A percentile compares a stretch with the other conserved stretches of the same genome.
phyloP scores from a whole-genome alignment of 2,797 vertebrate species.

The Ambastaia sidthimunki region DNA sequence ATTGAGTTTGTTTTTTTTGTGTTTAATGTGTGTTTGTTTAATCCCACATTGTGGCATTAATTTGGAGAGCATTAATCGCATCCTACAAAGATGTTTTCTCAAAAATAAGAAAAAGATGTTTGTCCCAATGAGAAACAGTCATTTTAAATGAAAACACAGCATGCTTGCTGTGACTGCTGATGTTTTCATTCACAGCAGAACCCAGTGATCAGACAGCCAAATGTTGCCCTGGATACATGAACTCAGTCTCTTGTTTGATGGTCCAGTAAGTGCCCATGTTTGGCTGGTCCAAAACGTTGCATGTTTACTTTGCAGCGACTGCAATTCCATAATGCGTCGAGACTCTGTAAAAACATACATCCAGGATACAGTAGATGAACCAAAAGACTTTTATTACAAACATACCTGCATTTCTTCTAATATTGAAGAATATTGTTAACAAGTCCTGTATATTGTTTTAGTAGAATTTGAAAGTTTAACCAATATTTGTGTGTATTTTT shows the following conservation, averaged over 20 bases:
- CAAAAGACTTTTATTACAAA: too few species aligned
- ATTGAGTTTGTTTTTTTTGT: conserved; percentile 22
- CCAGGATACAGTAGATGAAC: too few species aligned
- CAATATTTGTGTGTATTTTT: too few species aligned
- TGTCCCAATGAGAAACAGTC: conserved; percentile 19
- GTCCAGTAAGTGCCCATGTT: background rate
- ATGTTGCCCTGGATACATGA: conserved; percentile 56
- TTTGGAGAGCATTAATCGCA: conserved; percentile 30
- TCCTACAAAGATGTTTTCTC: conserved; percentile 35
- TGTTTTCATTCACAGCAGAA: conserved; percentile 1
- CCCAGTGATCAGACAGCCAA: conserved; percentile 9
- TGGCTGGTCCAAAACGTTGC: too few species aligned
- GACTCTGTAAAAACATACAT: too few species aligned
- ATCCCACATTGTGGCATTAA: conserved; percentile 18
- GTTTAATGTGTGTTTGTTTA: conserved; percentile 31
- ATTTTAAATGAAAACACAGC: conserved; percentile 24
- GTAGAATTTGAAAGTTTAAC: too few species aligned
- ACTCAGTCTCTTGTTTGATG: background rate
- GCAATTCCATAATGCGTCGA: too few species aligned
- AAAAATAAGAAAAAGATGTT: conserved; percentile 42
- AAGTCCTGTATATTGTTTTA: too few species aligned
- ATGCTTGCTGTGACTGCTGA: background rate
- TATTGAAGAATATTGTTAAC: too few species aligned
- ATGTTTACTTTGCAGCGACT: too few species aligned
- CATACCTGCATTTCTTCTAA: too few species aligned